These are phyloP conservation scores for Apostichopus californicus DNA, from an alignment of 35 echinoderm and acorn worm species.

Conservation along the genomic window DNA sequence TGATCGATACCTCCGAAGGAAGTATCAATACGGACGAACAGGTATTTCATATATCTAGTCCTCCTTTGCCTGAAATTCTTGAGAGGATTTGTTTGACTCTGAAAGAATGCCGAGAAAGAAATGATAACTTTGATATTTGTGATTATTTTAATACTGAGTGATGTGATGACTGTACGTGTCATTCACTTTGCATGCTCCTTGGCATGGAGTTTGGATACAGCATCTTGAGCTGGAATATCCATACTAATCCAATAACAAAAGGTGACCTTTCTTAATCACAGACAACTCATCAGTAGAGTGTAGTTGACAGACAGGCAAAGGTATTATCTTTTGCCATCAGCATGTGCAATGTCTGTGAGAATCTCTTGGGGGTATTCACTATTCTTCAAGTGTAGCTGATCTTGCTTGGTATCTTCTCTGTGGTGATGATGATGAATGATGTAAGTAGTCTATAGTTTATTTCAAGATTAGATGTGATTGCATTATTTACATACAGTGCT, in stretches of 20 bases:
- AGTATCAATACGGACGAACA: constrained; percentile 10
- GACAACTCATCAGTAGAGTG: background rate
- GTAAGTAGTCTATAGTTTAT: background rate
- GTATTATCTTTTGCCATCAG: background rate
- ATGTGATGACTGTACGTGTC: no score
- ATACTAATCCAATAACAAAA: constrained; percentile 10
- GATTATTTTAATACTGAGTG: no score
- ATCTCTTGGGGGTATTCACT: background rate
- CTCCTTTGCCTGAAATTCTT: constrained; percentile 7
- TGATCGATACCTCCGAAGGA: constrained; percentile 39
- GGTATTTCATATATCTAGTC: constrained; percentile 22
- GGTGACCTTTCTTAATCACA: background rate
- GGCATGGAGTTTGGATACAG: background rate
- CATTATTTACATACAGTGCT: no score
- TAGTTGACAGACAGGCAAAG: background rate
- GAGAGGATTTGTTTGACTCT: background rate
- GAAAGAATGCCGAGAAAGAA: background rate
- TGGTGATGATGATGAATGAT: background rate
- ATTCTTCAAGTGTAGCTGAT: background rate
- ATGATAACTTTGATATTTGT: background rate
- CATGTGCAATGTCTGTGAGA: background rate
- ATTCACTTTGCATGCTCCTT: constrained; percentile 1
- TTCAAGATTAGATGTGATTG: background rate
- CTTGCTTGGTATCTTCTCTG: background rate
- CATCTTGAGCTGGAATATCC: constrained; percentile 14